Evolutionary conservation across 2,797 vertebrate species (phyloP).

Genomic region (Hemitrygon akajei): DNA sequence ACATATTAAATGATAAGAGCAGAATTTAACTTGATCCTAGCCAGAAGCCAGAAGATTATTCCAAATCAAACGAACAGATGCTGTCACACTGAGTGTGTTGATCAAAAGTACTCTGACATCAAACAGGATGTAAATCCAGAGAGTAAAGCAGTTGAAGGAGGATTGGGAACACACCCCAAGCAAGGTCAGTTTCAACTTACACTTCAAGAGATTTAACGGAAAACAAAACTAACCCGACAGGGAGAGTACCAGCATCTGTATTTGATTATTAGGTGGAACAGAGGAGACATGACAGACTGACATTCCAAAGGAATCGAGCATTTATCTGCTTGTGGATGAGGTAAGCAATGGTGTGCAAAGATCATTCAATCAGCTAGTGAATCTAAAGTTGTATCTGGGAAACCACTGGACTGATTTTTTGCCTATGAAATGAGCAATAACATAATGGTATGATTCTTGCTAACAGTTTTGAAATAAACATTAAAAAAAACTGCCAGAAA

Average conservation of each 20-base stretch:
- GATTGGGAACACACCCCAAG: background rate
- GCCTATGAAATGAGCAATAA: background rate
- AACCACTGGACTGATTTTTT: background rate
- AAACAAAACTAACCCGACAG: background rate
- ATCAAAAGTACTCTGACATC: constrained; percentile 1
- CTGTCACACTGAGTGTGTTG: background rate
- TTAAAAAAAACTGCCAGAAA: background rate
- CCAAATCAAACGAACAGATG: background rate
- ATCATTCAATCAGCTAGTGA: background rate
- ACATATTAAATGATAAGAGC: background rate
- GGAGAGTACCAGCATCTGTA: background rate
- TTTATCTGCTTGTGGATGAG: background rate
- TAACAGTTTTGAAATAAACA: background rate
- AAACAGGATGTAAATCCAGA: background rate
- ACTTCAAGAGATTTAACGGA: background rate
- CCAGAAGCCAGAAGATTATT: background rate
- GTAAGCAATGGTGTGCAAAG: background rate
- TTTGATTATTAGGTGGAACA: background rate
- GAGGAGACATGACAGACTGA: background rate
- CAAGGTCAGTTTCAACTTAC: background rate
- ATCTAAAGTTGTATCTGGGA: constrained; percentile 12
- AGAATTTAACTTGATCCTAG: background rate
- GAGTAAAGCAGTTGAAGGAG: background rate
- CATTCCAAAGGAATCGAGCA: background rate
- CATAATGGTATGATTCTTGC: background rate